Evolutionary conservation across 2,888 invertebrate genomes (phyloP).

Genomic region (Dryococelus australis): DNA sequence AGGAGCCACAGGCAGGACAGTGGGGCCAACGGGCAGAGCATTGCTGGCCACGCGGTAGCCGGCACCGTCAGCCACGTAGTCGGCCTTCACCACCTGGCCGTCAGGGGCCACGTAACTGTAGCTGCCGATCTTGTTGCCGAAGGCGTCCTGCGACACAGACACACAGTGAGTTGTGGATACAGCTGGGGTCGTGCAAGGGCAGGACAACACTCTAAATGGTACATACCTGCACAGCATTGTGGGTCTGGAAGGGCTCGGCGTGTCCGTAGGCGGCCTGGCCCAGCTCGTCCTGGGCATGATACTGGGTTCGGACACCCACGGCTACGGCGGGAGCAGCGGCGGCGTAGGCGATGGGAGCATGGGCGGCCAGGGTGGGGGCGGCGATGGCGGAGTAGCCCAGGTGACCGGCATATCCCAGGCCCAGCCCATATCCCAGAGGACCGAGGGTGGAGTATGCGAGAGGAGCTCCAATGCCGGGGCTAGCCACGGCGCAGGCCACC

Average conservation of each 20-base stretch:
- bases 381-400: constrained; percentile 31
- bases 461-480: constrained; percentile 50
- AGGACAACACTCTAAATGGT: background rate
- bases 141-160: constrained; percentile 45
- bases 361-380: constrained; percentile 30
- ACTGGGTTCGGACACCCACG: constrained; percentile 43
- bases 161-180: background rate
- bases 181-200: too few species aligned
- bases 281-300: constrained; percentile 51
- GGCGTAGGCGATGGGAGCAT: constrained; percentile 45
- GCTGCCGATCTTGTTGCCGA: constrained; percentile 50
- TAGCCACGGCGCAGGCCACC: constrained; percentile 55
- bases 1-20: constrained; percentile 41
- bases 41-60: constrained; percentile 54
- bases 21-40: constrained; percentile 51
- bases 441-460: constrained; percentile 30
- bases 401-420: constrained; percentile 24
- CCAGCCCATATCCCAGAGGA: constrained; percentile 29
- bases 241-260: constrained; percentile 49
- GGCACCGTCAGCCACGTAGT: constrained; percentile 53
- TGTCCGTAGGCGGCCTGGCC: constrained; percentile 52
- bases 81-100: constrained; percentile 52
- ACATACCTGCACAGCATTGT: constrained; percentile 50
- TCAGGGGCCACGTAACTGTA: constrained; percentile 55
- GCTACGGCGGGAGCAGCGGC: constrained; percentile 39